These are phyloP conservation scores for Sphinx pinastri DNA, from an alignment of 2,888 invertebrate genomes.

Conservation along the genomic window DNA sequence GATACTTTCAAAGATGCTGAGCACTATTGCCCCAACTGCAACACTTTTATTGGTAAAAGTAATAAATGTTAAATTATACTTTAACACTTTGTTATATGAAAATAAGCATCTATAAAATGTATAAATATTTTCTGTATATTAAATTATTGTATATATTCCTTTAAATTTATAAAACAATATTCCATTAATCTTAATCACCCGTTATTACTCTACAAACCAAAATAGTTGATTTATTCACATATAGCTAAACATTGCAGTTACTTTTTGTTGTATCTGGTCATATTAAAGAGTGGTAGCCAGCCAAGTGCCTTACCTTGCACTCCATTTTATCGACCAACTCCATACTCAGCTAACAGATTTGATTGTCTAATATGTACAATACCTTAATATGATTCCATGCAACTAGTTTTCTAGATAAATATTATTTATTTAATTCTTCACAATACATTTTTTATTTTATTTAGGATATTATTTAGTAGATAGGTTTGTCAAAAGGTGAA, in stretches of 20 bases:
- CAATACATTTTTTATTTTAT: too few species aligned
- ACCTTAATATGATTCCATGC: too few species aligned
- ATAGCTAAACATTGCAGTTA: not conserved
- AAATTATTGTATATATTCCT: not conserved
- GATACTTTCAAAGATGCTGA: constrained; percentile 80
- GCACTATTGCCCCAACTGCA: constrained; percentile 80
- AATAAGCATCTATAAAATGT: not conserved
- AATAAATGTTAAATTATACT: constrained; percentile 64
- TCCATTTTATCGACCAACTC: not conserved
- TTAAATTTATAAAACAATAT: not conserved
- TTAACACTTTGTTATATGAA: not conserved
- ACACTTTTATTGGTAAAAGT: constrained; percentile 76
- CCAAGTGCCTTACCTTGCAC: constrained; percentile 10
- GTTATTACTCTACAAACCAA: constrained; percentile 11
- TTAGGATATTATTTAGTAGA: too few species aligned
- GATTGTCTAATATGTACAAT: too few species aligned
- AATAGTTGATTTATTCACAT: not conserved
- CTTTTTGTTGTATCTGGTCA: not conserved
- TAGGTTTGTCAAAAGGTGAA: too few species aligned
- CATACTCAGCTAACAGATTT: too few species aligned
- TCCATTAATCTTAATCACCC: not conserved
- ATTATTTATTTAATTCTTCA: too few species aligned
- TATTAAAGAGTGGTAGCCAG: not conserved
- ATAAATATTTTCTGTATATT: constrained; percentile 2
- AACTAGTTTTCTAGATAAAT: too few species aligned